These are phyloP conservation scores for Parazoanthus darwini DNA, from an alignment of 92 coral and sea anemone genomes.

Conservation along the genomic window DNA sequence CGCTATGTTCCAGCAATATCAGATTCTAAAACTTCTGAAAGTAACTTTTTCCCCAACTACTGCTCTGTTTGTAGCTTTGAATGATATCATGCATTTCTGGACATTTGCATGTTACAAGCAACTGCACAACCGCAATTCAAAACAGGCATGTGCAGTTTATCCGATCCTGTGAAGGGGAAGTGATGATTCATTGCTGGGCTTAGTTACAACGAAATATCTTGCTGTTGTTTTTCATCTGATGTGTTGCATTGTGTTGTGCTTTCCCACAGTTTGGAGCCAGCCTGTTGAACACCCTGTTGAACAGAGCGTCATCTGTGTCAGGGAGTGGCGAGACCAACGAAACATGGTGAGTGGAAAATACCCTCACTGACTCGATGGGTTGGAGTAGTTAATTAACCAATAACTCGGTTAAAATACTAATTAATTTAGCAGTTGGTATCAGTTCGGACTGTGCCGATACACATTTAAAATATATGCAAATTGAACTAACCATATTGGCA, in stretches of 20 bases:
- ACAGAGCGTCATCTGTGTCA: slow-evolving; percentile 55
- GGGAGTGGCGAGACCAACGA: slow-evolving; percentile 24
- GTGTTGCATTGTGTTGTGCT: neutral
- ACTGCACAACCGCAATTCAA: neutral
- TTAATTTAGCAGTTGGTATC: too few relatives aligned
- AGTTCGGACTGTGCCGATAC: too few relatives aligned
- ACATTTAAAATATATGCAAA: too few relatives aligned
- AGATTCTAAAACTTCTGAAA: too few relatives aligned
- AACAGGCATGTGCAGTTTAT: too few relatives aligned
- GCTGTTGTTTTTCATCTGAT: neutral
- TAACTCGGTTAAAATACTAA: neutral
- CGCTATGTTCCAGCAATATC: too few relatives aligned
- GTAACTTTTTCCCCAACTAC: too few relatives aligned
- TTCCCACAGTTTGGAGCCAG: slow-evolving; percentile 70
- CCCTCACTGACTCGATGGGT: neutral
- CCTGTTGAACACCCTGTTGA: slow-evolving; percentile 56
- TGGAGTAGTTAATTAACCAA: neutral
- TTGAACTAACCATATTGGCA: too few relatives aligned
- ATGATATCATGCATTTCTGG: too few relatives aligned
- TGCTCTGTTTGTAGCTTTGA: too few relatives aligned
- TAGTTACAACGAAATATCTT: neutral
- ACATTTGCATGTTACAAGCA: neutral
- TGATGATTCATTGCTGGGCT: neutral
- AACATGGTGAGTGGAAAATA: neutral
- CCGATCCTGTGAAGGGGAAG: neutral